Conservation (phyloP, 2,113 vertebrate genomes). For the Actenoides lindsayi region DNA sequence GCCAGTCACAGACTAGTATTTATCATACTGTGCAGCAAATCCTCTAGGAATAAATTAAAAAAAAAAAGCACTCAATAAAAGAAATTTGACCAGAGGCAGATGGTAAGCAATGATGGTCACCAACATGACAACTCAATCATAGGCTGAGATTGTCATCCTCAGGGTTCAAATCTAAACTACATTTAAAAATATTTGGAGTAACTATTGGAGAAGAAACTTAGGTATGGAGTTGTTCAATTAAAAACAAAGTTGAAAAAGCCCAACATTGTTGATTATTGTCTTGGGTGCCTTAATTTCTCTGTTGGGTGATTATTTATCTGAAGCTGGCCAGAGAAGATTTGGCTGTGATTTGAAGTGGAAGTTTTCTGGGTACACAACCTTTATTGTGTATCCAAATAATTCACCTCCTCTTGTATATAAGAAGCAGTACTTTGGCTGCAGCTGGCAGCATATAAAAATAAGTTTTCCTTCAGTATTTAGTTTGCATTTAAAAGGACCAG, state of each 20-base stretch:
- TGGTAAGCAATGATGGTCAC: background rate
- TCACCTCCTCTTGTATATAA: background rate
- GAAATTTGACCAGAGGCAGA: background rate
- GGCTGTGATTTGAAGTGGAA: background rate
- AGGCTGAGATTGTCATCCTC: background rate
- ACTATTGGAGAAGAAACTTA: background rate
- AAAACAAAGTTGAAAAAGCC: background rate
- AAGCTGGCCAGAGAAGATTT: background rate
- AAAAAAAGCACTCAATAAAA: background rate
- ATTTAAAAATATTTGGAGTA: background rate
- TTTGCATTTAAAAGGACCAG: background rate
- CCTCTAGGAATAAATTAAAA: background rate
- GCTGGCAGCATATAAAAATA: background rate
- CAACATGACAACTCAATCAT: background rate
- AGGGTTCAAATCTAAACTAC: background rate
- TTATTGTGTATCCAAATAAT: background rate
- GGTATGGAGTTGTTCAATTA: background rate
- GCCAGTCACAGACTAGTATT: background rate
- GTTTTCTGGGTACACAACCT: background rate
- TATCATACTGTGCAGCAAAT: background rate
- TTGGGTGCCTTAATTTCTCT: background rate
- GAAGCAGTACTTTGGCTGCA: background rate
- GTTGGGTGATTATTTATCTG: background rate
- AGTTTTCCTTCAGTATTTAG: background rate
- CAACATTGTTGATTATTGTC: background rate